Evolutionary conservation across 2,888 invertebrate genomes (phyloP), one percentile per base, ranked within the genome.

Genomic region (Nasonia oneida): DNA sequence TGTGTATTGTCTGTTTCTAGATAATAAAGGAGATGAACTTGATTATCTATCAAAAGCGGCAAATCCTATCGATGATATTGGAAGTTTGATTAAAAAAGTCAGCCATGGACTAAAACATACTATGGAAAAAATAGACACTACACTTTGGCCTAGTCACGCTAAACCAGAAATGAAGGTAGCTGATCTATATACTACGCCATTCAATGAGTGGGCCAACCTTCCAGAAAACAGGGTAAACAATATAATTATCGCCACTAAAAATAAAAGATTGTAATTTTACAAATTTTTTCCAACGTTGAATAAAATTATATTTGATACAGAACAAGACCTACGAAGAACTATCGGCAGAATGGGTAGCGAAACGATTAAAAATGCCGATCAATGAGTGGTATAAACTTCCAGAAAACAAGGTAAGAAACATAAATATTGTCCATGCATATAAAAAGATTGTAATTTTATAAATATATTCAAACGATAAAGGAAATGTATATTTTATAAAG

Each of bases 1-100:
- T 12, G 10, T 47, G 12, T 12, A 10, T 47, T 10, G 29, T n/a
- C 67, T 75, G 64, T 50, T 71, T 78, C 10, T 29, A 82, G 84
- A 75, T 10, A 71, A 18, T 23, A 64, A 50, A 73, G 71, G 18
- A 2, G 84, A 80, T 2, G 76, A 81, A 5, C 5, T 84, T 3
- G 81, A 87, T 57, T 87, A 77, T 57, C n/a, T 87, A 29, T 12
- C 29, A 0, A 71, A 73, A 71, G 85, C 87, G 23, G 85, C 87
- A 3, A 87, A 87, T 74, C 87, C 87, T 23, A 23, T 10, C 33
- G 81, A 70, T 47, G 75, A 37, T 23, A 39, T 33, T 8, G 37
- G 73, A 84, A 76, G 42, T 73, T 4, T 29, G 3, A 29, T 57
- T 57, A 53, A 86, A n/a, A 53, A 73, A 29, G 79, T 61, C 6